phyloP scores from a whole-genome alignment of 2,888 invertebrate species.

The Pegoplata infirma region DNA sequence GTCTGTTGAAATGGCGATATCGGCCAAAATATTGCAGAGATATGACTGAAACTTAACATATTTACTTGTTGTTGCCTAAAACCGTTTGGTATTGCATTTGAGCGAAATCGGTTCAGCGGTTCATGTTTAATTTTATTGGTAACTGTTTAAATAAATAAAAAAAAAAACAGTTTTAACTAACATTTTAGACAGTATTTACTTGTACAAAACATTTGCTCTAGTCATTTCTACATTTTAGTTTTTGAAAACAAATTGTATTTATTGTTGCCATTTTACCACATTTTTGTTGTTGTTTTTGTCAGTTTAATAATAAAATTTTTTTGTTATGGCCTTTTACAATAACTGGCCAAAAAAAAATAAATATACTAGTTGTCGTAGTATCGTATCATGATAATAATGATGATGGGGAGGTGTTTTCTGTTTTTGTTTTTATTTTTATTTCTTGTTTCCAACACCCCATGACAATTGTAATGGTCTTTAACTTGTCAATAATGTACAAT shows the following conservation, averaged over 20 bases:
- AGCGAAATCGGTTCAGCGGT: too few species aligned
- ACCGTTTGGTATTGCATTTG: too few species aligned
- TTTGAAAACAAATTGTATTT: background rate
- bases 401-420: background rate
- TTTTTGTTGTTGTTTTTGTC: background rate
- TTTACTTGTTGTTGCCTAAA: too few species aligned
- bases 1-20: too few species aligned
- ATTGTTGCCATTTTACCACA: background rate
- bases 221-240: background rate
- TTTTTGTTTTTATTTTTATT: background rate
- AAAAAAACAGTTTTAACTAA: background rate
- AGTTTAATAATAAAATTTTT: background rate
- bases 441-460: conserved; percentile 31
- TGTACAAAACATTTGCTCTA: background rate
- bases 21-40: too few species aligned
- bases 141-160: background rate
- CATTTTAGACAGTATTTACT: background rate
- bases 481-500: conserved; percentile 31
- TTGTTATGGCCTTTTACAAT: background rate
- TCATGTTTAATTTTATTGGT: too few species aligned
- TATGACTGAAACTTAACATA: too few species aligned
- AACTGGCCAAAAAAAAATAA: too few species aligned
- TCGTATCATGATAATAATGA: background rate
- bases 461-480: conserved; percentile 31
- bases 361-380: background rate